Evolutionary conservation across 2,113 vertebrate genomes (phyloP).

Genomic region (Ceyx melanurus): DNA sequence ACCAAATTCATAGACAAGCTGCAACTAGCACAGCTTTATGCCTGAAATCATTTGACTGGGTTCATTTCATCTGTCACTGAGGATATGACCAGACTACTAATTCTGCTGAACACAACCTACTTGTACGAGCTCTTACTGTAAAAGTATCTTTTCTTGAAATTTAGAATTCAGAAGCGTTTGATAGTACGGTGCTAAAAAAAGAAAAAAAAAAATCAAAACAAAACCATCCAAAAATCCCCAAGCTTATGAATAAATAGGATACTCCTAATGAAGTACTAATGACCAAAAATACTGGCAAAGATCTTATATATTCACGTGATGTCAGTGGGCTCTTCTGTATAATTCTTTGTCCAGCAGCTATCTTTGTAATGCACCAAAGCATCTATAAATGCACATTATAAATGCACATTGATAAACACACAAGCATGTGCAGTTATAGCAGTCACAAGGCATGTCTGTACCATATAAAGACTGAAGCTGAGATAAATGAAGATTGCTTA

Average conservation of each 20-base stretch:
- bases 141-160: neutral
- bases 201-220: neutral
- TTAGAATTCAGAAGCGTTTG: neutral
- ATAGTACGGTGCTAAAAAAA: neutral
- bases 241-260: neutral
- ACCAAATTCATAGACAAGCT: neutral
- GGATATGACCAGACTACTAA: slow-evolving; percentile 46
- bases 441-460: neutral
- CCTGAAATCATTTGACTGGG: neutral
- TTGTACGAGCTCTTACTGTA: neutral
- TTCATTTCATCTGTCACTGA: slow-evolving; percentile 14
- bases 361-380: neutral
- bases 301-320: neutral
- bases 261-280: neutral
- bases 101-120: neutral
- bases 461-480: neutral
- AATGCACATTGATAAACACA: neutral
- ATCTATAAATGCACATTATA: neutral
- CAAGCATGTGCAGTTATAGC: neutral
- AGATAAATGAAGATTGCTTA: neutral
- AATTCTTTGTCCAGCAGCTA: neutral
- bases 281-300: neutral
- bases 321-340: neutral
- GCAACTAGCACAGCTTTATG: neutral
- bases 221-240: neutral